phyloP scores from a whole-genome alignment of 1,140 invertebrate species.

The Cyclina sinensis region DNA sequence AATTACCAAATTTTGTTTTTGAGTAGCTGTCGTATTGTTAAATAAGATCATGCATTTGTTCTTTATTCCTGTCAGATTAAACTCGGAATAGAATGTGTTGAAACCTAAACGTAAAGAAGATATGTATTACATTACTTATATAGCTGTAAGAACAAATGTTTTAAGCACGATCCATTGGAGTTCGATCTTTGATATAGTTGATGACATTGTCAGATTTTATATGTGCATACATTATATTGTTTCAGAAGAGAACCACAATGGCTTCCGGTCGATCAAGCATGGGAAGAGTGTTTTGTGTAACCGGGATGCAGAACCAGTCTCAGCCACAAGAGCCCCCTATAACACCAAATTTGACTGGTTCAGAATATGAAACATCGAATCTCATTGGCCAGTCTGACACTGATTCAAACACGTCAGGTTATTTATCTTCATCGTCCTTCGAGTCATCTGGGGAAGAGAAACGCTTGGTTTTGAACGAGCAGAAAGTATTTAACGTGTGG shows the following conservation, averaged over 20 bases:
- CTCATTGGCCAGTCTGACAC: constrained; percentile 15
- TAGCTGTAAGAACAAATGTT: background rate
- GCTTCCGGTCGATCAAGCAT: background rate
- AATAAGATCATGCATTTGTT: no score
- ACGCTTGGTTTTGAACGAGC: constrained; percentile 49
- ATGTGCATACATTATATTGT: no score
- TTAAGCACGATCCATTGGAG: background rate
- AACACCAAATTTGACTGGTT: background rate
- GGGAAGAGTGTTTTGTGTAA: constrained; percentile 59
- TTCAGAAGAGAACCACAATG: constrained; percentile 37
- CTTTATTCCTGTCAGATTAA: no score
- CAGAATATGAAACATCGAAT: constrained; percentile 1
- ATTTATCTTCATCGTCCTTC: constrained; percentile 59
- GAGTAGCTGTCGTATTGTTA: no score
- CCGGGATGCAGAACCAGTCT: constrained; percentile 20
- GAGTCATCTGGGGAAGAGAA: constrained; percentile 64
- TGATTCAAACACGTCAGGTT: constrained; percentile 63
- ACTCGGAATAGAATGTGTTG: background rate
- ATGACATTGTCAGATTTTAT: background rate
- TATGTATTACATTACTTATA: background rate
- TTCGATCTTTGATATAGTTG: background rate
- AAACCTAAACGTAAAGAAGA: background rate
- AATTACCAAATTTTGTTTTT: no score
- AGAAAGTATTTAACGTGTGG: constrained; percentile 60
- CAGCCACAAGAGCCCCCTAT: background rate